Conservation (phyloP, 2,888 invertebrate genomes). For the Cephus nigrinus region DNA sequence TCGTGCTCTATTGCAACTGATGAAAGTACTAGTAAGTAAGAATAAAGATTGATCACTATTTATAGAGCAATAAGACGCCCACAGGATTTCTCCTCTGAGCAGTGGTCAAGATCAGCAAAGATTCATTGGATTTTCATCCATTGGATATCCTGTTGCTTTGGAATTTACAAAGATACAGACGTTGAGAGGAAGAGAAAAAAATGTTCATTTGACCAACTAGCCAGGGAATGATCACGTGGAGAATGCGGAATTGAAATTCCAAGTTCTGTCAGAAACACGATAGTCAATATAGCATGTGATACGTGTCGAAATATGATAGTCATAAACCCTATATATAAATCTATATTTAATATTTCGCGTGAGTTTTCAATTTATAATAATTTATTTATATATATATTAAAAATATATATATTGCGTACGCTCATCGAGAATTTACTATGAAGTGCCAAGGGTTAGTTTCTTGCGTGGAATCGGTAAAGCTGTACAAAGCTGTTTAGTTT, state of each 20-base stretch:
- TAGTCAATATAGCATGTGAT: conserved; percentile 67
- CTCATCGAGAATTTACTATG: conserved; percentile 26
- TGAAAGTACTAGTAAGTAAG: conserved; percentile 18
- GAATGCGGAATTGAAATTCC: conserved; percentile 25
- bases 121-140: background rate
- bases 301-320: conserved; percentile 61
- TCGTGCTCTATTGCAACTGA: background rate
- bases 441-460: conserved; percentile 31
- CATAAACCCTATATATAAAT: conserved; percentile 46
- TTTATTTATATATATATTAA: conserved; percentile 43
- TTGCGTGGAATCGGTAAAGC: background rate
- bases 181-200: background rate
- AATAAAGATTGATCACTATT: conserved; percentile 4
- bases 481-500: background rate
- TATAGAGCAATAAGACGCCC: conserved; percentile 9
- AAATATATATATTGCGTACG: conserved; percentile 20
- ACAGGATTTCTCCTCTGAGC: background rate
- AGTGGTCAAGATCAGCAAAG: background rate
- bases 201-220: background rate
- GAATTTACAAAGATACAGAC: background rate
- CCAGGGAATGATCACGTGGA: background rate
- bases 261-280: conserved; percentile 59
- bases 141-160: background rate
- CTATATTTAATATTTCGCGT: conserved; percentile 47
- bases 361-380: conserved; percentile 51